Conservation (phyloP, 2,113 vertebrate species). For the Bos javanicus region DNA sequence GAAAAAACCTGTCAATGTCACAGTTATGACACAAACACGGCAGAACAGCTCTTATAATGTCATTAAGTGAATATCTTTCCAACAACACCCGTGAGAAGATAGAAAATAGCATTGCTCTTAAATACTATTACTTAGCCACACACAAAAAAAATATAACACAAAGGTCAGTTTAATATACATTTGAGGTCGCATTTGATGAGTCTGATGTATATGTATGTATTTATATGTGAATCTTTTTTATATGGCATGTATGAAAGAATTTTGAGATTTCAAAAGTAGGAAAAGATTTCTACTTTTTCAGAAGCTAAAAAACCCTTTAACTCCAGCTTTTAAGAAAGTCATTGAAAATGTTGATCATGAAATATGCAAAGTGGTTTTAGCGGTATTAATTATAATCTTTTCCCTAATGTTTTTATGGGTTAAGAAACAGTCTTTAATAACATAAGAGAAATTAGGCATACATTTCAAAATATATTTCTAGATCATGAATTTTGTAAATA, state of each 20-base stretch:
- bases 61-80: conserved; percentile 30
- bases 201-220: background rate
- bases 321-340: background rate
- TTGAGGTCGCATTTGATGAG: background rate
- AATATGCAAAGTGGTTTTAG: background rate
- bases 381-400: background rate
- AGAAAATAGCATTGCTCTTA: background rate
- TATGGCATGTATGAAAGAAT: background rate
- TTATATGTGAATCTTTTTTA: background rate
- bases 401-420: background rate
- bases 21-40: background rate
- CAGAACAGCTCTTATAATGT: conserved; percentile 34
- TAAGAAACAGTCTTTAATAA: conserved; percentile 13
- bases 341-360: conserved; percentile 4
- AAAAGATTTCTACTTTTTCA: background rate
- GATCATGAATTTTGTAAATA: conserved; percentile 9
- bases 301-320: background rate
- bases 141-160: background rate
- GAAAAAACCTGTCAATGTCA: conserved; percentile 44
- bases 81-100: background rate
- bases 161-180: background rate
- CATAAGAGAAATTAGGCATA: background rate
- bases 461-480: conserved; percentile 8
- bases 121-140: conserved; percentile 8
- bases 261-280: background rate